Base-by-base conservation (phyloP, 2,113 vertebrate species). In the Emydocephalus ijimae region DNA sequence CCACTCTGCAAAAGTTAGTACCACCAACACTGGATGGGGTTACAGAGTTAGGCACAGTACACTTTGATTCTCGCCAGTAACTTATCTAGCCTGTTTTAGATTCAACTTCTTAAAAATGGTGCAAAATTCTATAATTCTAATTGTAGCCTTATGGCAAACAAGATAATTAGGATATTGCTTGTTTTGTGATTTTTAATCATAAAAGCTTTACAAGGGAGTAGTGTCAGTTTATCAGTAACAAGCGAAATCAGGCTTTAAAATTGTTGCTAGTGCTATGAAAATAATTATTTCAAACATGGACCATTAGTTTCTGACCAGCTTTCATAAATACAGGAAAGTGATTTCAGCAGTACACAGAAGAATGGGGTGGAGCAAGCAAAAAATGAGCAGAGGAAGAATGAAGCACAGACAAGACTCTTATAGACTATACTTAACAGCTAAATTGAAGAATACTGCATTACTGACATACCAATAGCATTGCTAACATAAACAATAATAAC, bases 311-410 rank as follows among this genome's bases (percentile, higher is more conserved):
- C 48, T 5, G 85, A 96, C 94, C 93, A 95, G 95, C 95, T 96
- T 96, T 96, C 94, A 90, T 26, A 96, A 96, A 96, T 96, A 97
- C 97, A 98, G 97, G 97, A 98, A 98, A 97, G 97, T 96, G 97
- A 96, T 96, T 96, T 97, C 97, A 97, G 96, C 96, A 74, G 96
- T 96, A 94, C 95, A 89, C 92, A 95, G 96, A 96, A 29, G 95
- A 97, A 96, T 96, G 96, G 97, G 97, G 97, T 96, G 96, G 97
- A 96, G 97, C 96, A 81, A 95, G 94, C 94, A 94, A 94, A 93
- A 96, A 87, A 91, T 87, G 94, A 90, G 96, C 93, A 94, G 94
- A 96, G 92, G 94, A 94, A 91, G 94, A 96, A 96, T 43, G 85
- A 94, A 95, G 95, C 96, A 92, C 52, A 92, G 89, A 93, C 88